These are phyloP conservation scores for Zophobas morio DNA, from an alignment of 1,140 invertebrate genomes.

Conservation along the genomic window DNA sequence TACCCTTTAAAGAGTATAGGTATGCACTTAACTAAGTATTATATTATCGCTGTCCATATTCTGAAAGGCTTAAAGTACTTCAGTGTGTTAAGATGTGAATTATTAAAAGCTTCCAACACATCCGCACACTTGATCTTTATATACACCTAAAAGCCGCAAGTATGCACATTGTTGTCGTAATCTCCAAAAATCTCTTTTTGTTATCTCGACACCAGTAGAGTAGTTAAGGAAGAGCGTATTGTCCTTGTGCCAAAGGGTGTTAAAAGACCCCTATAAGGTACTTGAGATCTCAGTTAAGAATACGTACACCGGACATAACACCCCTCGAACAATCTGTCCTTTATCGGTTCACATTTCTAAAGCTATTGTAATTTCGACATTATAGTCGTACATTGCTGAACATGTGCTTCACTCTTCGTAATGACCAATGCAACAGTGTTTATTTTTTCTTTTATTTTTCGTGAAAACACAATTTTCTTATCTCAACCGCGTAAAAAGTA, in stretches of 20 bases:
- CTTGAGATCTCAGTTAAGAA: conserved; percentile 47
- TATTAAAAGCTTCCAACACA: conserved; percentile 48
- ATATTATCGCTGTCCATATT: conserved; percentile 39
- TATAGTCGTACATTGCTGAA: neutral
- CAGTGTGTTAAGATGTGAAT: conserved; percentile 42
- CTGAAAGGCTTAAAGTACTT: conserved; percentile 27
- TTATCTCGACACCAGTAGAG: conserved; percentile 35
- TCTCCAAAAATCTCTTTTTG: conserved; percentile 50
- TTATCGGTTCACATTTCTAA: conserved; percentile 23
- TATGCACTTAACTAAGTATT: conserved; percentile 44
- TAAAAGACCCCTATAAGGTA: conserved; percentile 48
- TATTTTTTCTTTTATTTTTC: no score
- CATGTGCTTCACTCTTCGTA: neutral
- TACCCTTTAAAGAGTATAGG: conserved; percentile 21
- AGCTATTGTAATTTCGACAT: conserved; percentile 13
- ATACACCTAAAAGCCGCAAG: conserved; percentile 11
- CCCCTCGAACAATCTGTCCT: conserved; percentile 21
- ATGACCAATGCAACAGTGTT: no score
- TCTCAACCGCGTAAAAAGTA: no score
- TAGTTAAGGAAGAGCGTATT: conserved; percentile 30
- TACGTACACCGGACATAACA: conserved; percentile 44
- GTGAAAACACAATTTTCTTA: no score
- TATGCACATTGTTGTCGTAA: conserved; percentile 42
- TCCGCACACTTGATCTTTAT: conserved; percentile 47
- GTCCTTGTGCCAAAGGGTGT: conserved; percentile 51